Conservation (phyloP, 2,888 invertebrate genomes). For the Sturmia bella region DNA sequence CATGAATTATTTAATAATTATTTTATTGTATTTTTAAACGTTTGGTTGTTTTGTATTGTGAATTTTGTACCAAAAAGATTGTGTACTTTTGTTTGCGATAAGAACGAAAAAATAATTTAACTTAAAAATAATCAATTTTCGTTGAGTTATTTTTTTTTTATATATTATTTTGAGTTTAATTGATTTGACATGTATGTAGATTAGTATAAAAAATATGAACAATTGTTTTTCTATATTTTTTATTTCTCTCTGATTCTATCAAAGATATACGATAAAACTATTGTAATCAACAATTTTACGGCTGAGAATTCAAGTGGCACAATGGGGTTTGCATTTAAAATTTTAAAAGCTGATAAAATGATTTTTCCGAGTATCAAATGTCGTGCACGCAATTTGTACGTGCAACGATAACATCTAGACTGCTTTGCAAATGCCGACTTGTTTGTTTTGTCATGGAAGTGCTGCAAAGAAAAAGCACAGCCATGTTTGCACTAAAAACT, state of each 20-base stretch:
- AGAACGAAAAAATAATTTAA: conserved; percentile 43
- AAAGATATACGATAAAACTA: too few species aligned
- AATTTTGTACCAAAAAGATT: conserved; percentile 67
- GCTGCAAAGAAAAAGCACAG: too few species aligned
- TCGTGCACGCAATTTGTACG: too few species aligned
- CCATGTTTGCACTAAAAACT: too few species aligned
- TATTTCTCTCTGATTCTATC: not conserved
- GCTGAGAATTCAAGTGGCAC: too few species aligned
- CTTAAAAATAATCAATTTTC: conserved; percentile 65
- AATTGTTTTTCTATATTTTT: conserved; percentile 16
- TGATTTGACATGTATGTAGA: not conserved
- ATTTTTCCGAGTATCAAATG: too few species aligned
- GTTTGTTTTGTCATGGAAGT: too few species aligned
- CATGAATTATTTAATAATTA: conserved; percentile 59
- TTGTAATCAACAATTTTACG: too few species aligned
- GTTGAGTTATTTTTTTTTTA: conserved; percentile 54
- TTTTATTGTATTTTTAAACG: conserved; percentile 55
- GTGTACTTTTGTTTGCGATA: conserved; percentile 48
- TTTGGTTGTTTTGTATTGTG: conserved; percentile 37
- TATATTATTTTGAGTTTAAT: conserved; percentile 35
- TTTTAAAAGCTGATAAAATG: too few species aligned
- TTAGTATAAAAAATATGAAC: conserved; percentile 53
- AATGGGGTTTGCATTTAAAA: too few species aligned
- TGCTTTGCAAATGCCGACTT: too few species aligned
- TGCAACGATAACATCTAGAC: too few species aligned